Base-by-base conservation (phyloP, 1,140 invertebrate species). In the Danaus melanippus region DNA sequence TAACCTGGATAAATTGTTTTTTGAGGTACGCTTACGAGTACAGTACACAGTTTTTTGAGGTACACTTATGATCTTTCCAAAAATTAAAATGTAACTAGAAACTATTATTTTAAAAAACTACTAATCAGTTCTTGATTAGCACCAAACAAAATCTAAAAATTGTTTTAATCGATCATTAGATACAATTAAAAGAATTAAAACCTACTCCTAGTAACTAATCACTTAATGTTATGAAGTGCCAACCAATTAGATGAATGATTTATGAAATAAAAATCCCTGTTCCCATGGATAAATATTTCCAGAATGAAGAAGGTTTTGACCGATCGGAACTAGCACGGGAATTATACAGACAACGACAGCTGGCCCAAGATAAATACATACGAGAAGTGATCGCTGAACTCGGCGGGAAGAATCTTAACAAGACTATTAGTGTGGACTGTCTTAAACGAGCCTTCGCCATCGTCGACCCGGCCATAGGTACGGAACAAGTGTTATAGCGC, bases 291-390 rank as follows among this genome's bases (percentile, higher is more conserved):
- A 46, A 7, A 4, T 12, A n/a, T 58, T 52, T 47, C 9, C 48
- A 87, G 86, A 84, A 76, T 54, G 82, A 84, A 44, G 86, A 88
- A 66, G 87, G 87, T 7, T 87, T 86, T 56, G 83, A 87, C 12
- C 76, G 79, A 2, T 62, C 71, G 17, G 87, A 88, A 5, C 62
- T 87, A 5, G 79, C 77, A 0, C 72, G 80, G 7, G 86, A 88
- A 63, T 52, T 88, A 43, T 79, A 64, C 62, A 69, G 84, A 0
- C 87, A 88, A 58, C 62, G 80, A 0, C 83, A 84, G 54, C 51
- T 79, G 12, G 76, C 82, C 1, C 84, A 87, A 63, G 87, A 87
- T 61, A 84, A 84, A 56, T 87, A 86, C 62, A 68, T 86, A 6
- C 74, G 81, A 9, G 84, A 87, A 59, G 66, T 86, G 32, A 63